phyloP scores from a whole-genome alignment of 2,888 invertebrate species.

The Eristalinus sepulchralis region DNA sequence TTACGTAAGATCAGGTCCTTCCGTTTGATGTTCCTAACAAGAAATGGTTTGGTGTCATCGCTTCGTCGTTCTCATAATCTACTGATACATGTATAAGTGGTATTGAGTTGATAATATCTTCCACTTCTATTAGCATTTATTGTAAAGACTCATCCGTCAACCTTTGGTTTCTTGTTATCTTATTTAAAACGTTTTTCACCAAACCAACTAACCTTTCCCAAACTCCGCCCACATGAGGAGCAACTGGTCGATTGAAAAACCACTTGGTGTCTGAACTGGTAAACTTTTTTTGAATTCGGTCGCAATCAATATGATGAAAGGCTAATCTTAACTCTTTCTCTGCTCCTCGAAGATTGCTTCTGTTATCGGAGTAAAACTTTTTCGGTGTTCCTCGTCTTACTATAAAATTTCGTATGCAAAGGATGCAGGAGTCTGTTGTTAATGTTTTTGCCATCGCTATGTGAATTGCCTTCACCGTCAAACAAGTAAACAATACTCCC shows the following conservation, averaged over 20 bases:
- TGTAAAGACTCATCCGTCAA: constrained; percentile 70
- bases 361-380: constrained; percentile 56
- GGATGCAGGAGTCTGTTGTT: constrained; percentile 59
- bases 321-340: constrained; percentile 35
- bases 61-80: constrained; percentile 54
- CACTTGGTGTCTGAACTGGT: neutral
- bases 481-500: neutral
- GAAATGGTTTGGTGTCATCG: constrained; percentile 55
- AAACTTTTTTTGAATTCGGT: constrained; percentile 22
- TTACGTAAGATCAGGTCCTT: constrained; percentile 31
- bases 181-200: constrained; percentile 60
- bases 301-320: neutral
- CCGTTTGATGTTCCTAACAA: neutral
- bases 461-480: constrained; percentile 60
- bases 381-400: no score
- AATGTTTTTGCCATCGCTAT: constrained; percentile 52
- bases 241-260: neutral
- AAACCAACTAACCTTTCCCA: constrained; percentile 43
- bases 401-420: constrained; percentile 50
- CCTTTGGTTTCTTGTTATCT: constrained; percentile 48
- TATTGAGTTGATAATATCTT: constrained; percentile 71
- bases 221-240: constrained; percentile 41
- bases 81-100: constrained; percentile 34
- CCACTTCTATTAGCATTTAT: constrained; percentile 37
- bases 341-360: constrained; percentile 61